A percentile compares a stretch with the other conserved stretches of the same genome.
Conservation (phyloP, 1,140 invertebrate species). For the Sipha flava region DNA sequence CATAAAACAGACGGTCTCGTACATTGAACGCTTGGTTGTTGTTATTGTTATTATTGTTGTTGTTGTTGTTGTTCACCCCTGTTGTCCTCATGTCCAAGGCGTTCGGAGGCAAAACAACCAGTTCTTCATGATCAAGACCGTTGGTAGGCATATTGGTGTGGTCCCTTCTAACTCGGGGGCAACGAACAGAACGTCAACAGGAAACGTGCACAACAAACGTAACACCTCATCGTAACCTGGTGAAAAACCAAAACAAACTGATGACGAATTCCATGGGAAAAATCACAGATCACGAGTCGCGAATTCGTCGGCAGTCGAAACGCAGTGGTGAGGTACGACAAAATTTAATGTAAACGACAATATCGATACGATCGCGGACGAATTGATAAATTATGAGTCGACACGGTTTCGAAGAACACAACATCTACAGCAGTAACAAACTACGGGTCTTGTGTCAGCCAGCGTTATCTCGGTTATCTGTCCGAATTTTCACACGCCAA, state of each 20-base stretch:
- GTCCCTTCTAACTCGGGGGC: not conserved
- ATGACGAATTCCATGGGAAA: not conserved
- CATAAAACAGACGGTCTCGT: conserved; percentile 88
- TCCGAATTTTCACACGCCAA: too few relatives aligned
- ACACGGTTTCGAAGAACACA: too few relatives aligned
- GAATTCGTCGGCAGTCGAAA: too few relatives aligned
- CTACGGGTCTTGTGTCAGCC: too few relatives aligned
- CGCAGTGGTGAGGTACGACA: too few relatives aligned
- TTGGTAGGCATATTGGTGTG: not conserved
- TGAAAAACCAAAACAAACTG: not conserved
- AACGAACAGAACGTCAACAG: not conserved
- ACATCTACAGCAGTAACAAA: too few relatives aligned
- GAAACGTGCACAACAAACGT: not conserved
- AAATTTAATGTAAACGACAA: too few relatives aligned
- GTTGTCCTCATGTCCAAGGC: not conserved
- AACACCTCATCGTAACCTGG: not conserved
- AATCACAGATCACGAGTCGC: not conserved
- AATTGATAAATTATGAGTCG: too few relatives aligned
- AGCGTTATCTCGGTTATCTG: too few relatives aligned
- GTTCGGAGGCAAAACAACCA: conserved; percentile 5
- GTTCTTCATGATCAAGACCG: conserved; percentile 9
- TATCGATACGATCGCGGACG: too few relatives aligned
- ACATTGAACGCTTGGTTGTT: conserved; percentile 70
- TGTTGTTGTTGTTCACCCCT: conserved; percentile 36
- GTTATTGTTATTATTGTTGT: conserved; percentile 40